These are phyloP conservation scores for Drosophila picticornis DNA, from an alignment of 2,888 invertebrate species.

Conservation along the genomic window DNA sequence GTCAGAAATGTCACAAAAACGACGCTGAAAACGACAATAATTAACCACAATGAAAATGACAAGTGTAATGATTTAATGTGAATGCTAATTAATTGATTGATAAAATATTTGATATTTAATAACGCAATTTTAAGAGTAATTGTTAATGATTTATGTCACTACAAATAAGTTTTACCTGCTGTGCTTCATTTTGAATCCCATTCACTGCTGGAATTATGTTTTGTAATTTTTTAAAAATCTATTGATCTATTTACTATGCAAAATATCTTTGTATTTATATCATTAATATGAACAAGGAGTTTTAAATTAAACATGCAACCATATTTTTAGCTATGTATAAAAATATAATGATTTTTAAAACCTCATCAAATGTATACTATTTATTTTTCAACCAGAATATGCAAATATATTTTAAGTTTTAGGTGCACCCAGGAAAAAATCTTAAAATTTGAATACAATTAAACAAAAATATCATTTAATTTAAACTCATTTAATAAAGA, in stretches of 20 bases:
- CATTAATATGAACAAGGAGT: too few species aligned
- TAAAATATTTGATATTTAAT: background rate
- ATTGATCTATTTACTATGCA: background rate
- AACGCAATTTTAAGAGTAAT: too few species aligned
- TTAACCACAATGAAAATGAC: background rate
- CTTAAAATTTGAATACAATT: background rate
- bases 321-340: too few species aligned
- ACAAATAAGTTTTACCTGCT: too few species aligned
- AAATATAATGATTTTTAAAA: background rate
- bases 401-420: background rate
- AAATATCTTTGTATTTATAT: background rate
- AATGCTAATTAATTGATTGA: background rate
- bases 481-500: background rate
- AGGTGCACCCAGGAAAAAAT: too few species aligned
- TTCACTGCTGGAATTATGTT: background rate
- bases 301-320: too few species aligned
- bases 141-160: too few species aligned
- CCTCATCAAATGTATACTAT: background rate
- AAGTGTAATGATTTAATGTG: background rate
- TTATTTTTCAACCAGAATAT: too few species aligned
- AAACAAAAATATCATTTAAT: background rate
- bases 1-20: background rate
- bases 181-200: background rate
- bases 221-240: background rate
- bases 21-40: background rate